Evolutionary conservation across 2,113 vertebrate species (phyloP), one percentile per base, ranked within the genome.

Genomic region (Gasterosteus aculeatus): DNA sequence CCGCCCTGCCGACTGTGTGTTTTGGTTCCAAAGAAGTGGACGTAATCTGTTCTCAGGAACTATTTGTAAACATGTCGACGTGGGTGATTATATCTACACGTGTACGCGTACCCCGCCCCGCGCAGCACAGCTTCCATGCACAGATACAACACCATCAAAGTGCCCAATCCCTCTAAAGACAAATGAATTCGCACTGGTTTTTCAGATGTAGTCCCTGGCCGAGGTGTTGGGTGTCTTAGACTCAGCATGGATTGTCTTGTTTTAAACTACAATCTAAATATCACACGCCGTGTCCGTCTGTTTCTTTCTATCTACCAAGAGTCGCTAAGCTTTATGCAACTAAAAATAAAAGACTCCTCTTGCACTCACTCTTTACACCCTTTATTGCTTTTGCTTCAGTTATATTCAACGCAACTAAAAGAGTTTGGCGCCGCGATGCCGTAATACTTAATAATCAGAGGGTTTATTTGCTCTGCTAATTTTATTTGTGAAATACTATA

Each of bases 21-120:
- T 29, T 41, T 75, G 29, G 35, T 38, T 66, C 60, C 53, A 12
- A 61, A 53, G 74, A 51, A 9, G 18, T 47, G 35, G 47, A 61
- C 3, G 61, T 67, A 87, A 85, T 71, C 63, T 68, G 74, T 66
- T 64, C 56, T 42, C 65, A 9, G 19, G 33, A 49, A 77, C 59
- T 76, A 85, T 82, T 87, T 82, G 83, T 85, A 51, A 66, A 33
- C 68, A 69, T 76, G 73, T 72, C 80, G 75, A 86, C 69, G 49
- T 64, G 11, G 49, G 61, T 63, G 76, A 61, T 78, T 62, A 18
- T 71, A 63, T 76, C 42, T 54, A 63, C 26, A 26, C 10, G 22
- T 47, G 33, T 73, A 22, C 56, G 38, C 56, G 47, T 29, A 61
- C 69, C 35, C 49, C 58, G 56, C 75, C 73, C 69, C 69, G 47